These are phyloP conservation scores for Alaudala cheleensis DNA, from an alignment of 2,113 vertebrate species.

Conservation along the genomic window DNA sequence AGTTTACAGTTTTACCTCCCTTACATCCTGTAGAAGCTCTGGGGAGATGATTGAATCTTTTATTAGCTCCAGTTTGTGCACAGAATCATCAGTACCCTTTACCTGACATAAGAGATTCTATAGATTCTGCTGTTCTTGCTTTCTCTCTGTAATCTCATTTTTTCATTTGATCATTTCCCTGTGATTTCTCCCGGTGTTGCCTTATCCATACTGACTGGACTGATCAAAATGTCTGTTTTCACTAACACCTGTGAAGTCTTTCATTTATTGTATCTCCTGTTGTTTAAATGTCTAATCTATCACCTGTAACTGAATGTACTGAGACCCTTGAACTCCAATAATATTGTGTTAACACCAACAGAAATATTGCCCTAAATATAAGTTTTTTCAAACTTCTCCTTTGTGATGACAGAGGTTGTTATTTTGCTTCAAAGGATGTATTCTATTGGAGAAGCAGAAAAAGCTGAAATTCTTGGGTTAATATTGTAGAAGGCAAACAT, in stretches of 20 bases:
- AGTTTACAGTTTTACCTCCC: not conserved
- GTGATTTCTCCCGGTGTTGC: not conserved
- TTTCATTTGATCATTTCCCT: not conserved
- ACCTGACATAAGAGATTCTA: rapidly evolving
- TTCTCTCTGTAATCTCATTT: not conserved
- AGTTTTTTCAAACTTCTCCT: not conserved
- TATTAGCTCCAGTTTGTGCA: not conserved
- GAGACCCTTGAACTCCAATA: rapidly evolving
- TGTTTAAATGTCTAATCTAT: not conserved
- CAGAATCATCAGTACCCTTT: not conserved
- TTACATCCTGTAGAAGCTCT: not conserved
- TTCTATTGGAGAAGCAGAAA: not conserved
- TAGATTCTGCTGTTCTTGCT: not conserved
- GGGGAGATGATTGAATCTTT: not conserved
- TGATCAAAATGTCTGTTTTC: not conserved
- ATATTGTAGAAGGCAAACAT: not conserved
- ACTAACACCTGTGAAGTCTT: not conserved
- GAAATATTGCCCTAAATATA: not conserved
- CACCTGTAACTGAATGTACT: not conserved
- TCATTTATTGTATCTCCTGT: not conserved
- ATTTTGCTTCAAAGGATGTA: not conserved
- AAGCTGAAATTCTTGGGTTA: not conserved
- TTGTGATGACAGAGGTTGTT: not conserved
- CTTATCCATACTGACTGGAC: not conserved
- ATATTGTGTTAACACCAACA: not conserved